Evolutionary conservation across 2,113 vertebrate species (phyloP), one percentile per base, ranked within the genome.

Genomic region (Etia nguti): DNA sequence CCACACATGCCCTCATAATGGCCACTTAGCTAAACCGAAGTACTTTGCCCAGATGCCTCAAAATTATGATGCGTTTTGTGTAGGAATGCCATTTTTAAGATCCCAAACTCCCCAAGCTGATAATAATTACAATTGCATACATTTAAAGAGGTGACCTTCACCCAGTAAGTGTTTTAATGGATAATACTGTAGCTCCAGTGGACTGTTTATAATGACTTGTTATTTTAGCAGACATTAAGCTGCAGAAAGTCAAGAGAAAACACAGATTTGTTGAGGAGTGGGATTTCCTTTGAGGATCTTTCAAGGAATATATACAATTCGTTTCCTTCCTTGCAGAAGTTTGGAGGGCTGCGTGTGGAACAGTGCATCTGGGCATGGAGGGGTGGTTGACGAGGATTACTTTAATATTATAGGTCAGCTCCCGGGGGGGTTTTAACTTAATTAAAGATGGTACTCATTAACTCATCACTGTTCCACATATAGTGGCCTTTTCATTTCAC

Each of bases 391-490:
- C 70, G 3, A 87, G 90, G 90, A 93, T 94, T 92, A 92, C 79
- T 88, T 34, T 81, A 81, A 87, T 94, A 92, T 83, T 89, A 91
- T 81, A 92, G 94, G 91, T 92, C 93, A 90, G 70, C 75, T 86
- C 86, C 83, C 89, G 13, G 2, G 91, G 88, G 94, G 90, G 81
- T 89, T 91, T 89, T 90, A 75, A 88, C 94, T 94, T 96, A 96
- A 96, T 96, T 94, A 95, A 94, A 94, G 89, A 91, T 43, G 48
- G 57, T 92, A 73, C 93, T 96, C 90, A 94, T 96, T 95, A 95
- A 89, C 89, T 92, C 92, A 81, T 93, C 92, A 92, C 48, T 54
- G 70, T 62, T 93, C 73, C 86, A 92, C 84, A 89, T 92, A 84
- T 81, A 90, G 91, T 84, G 82, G 90, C 86, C 91, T 94, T 92